Conservation (phyloP, 1,140 invertebrate species). For the Drosophila novamexicana region DNA sequence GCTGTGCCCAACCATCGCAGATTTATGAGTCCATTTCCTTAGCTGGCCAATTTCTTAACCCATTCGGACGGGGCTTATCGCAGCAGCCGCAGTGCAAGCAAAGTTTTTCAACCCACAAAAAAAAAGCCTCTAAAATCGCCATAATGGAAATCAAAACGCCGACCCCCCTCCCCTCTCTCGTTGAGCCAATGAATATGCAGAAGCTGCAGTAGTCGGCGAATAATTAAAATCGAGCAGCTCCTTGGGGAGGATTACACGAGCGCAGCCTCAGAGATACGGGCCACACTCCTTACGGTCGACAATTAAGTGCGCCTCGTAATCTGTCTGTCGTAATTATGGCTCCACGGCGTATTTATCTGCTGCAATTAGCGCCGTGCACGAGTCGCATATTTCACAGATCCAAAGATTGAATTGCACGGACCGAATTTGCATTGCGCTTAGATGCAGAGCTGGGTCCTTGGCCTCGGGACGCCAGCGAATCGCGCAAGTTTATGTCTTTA, state of each 20-base stretch:
- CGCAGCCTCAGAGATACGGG: conserved; percentile 51
- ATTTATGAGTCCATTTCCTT: conserved; percentile 39
- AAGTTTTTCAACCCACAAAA: conserved; percentile 41
- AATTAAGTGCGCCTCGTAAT: conserved; percentile 74
- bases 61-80: conserved; percentile 57
- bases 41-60: conserved; percentile 32
- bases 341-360: conserved; percentile 73
- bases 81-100: conserved; percentile 44
- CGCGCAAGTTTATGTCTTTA: conserved; percentile 44
- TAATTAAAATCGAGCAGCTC: conserved; percentile 72
- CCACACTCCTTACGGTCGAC: conserved; percentile 67
- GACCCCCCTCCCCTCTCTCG: neutral
- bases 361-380: conserved; percentile 69
- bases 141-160: conserved; percentile 70
- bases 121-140: conserved; percentile 39
- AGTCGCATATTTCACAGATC: conserved; percentile 71
- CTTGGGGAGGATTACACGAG: conserved; percentile 35
- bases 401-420: conserved; percentile 56
- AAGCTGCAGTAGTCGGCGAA: conserved; percentile 54
- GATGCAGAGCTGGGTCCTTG: conserved; percentile 3
- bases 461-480: neutral
- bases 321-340: conserved; percentile 81
- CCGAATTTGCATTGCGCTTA: conserved; percentile 50
- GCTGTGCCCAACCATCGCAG: neutral
- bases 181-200: conserved; percentile 73